Evolutionary conservation across 2,797 vertebrate species (phyloP).

Genomic region (Chanos chanos): DNA sequence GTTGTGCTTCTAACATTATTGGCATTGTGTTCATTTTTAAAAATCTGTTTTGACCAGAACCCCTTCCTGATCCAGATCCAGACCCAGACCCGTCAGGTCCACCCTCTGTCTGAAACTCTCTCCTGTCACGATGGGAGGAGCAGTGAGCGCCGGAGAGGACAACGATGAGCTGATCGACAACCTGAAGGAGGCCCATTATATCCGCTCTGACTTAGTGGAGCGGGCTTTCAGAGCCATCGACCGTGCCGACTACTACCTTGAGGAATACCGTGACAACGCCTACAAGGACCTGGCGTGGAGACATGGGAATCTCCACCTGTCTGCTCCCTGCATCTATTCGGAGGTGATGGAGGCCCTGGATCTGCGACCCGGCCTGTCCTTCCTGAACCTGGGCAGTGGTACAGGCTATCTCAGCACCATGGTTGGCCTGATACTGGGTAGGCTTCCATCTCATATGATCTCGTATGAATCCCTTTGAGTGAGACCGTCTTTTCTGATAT

Average conservation of each 20-base stretch:
- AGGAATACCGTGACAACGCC: constrained; percentile 91
- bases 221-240: constrained; percentile 91
- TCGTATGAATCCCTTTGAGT: constrained; percentile 1
- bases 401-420: constrained; percentile 97
- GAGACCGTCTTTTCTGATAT: background rate
- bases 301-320: constrained; percentile 95
- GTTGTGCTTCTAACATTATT: too few species aligned
- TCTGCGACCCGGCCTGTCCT: constrained; percentile 89
- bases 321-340: constrained; percentile 95
- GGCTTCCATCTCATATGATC: constrained; percentile 36
- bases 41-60: background rate
- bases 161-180: constrained; percentile 96
- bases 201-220: constrained; percentile 89
- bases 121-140: constrained; percentile 85
- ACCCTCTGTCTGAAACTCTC: constrained; percentile 19
- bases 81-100: constrained; percentile 10
- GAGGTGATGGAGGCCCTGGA: constrained; percentile 98
- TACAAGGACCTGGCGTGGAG: constrained; percentile 97
- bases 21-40: too few species aligned
- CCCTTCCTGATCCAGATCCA: constrained; percentile 1
- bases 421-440: constrained; percentile 95
- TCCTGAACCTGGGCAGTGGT: constrained; percentile 94
- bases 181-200: constrained; percentile 94
- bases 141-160: constrained; percentile 95
- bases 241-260: constrained; percentile 92